These are phyloP conservation scores for Thereva nobilitata DNA, from an alignment of 2,888 invertebrate species.

Conservation along the genomic window DNA sequence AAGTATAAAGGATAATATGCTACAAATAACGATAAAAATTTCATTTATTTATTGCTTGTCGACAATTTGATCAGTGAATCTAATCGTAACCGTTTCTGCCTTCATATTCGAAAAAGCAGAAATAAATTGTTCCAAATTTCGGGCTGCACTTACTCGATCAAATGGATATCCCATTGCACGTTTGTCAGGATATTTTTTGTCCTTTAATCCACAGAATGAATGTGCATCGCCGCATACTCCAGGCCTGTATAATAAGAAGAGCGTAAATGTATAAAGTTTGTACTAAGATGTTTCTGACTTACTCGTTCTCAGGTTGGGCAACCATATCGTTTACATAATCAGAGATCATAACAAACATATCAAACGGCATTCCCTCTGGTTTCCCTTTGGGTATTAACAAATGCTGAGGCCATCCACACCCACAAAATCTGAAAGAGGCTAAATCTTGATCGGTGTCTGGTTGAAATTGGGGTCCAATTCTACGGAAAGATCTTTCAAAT, in stretches of 20 bases:
- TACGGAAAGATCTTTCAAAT: slow-evolving; percentile 78
- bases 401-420: slow-evolving; percentile 87
- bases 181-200: slow-evolving; percentile 69
- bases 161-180: slow-evolving; percentile 69
- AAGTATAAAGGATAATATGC: not conserved
- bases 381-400: slow-evolving; percentile 76
- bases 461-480: slow-evolving; percentile 65
- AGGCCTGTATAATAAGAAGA: slow-evolving; percentile 40
- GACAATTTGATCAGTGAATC: slow-evolving; percentile 59
- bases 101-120: slow-evolving; percentile 71
- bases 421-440: slow-evolving; percentile 76
- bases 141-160: slow-evolving; percentile 55
- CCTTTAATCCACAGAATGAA: slow-evolving; percentile 72
- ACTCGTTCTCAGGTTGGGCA: slow-evolving; percentile 46
- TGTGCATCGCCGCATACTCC: slow-evolving; percentile 65
- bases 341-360: slow-evolving; percentile 78
- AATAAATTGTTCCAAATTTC: slow-evolving; percentile 67
- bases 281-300: slow-evolving; percentile 10
- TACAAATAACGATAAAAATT: not conserved
- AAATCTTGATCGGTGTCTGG: slow-evolving; percentile 56
- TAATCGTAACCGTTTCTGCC: slow-evolving; percentile 66
- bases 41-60: slow-evolving; percentile 12
- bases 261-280: not conserved
- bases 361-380: slow-evolving; percentile 66
- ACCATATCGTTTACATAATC: slow-evolving; percentile 68